Evolutionary conservation across 2,888 invertebrate genomes (phyloP), one percentile per base, ranked within the genome.

Genomic region (Pammene aurita): DNA sequence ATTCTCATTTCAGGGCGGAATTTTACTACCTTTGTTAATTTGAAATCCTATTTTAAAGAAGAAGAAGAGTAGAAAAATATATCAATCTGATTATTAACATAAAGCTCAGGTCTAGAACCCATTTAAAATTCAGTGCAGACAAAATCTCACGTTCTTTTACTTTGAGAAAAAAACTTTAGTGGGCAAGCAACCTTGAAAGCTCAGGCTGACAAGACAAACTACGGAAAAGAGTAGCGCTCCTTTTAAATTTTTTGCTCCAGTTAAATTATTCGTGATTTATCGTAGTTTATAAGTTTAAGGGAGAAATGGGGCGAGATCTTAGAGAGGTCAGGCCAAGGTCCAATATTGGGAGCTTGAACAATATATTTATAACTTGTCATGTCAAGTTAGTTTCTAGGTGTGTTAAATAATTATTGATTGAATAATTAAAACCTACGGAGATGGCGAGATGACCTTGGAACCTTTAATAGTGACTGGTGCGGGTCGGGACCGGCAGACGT

Each of bases 131-230:
- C 18, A 35, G 11, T 35, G 44, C 14, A 48, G 35, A 48, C 11
- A 16, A 41, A 18, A 34, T 46, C n/a, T 46, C 26, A 44, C n/a
- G n/a, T 9, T 41, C n/a, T 44, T 13, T 7, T 13, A 6, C 10
- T 18, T n/a, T 5, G 7, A 60, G 16, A 35, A 50, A 44, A n/a
- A 44, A 68, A 57, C 46, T 44, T 26, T 63, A 50, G 57, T 13
- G 50, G 35, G 6, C 41, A n/a, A 54, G 54, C 54, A 26, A 41
- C 60, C 60, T 69, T 46, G 46, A 46, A 55, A 10, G 46, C 57
- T 56, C 44, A 41, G 34, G 13, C 64, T 58, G 68, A 69, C 68
- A 58, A 69, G 64, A 69, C 64, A 69, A 64, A 64, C 65, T 55
- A 14, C 54, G n/a, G 26, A 46, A 48, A 46, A 42, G 34, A 60